phyloP scores from a whole-genome alignment of 2,113 vertebrate species.

The Laticauda laticaudata region DNA sequence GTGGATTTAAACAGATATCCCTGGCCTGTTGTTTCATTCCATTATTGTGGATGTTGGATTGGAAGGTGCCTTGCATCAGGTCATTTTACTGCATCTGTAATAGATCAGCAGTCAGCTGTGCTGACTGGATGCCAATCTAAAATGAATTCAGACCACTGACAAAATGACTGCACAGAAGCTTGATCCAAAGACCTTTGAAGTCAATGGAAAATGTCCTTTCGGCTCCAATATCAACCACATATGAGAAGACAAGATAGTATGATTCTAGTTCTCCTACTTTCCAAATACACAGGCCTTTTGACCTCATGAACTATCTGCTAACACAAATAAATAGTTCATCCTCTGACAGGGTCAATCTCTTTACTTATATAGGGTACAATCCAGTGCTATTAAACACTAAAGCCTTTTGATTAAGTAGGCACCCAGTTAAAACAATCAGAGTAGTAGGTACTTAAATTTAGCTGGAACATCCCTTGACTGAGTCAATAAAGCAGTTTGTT shows the following conservation, averaged over 20 bases:
- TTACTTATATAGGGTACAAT: slow-evolving; percentile 1
- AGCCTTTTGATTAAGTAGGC: background rate
- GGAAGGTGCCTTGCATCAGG: background rate
- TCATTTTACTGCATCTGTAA: slow-evolving; percentile 28
- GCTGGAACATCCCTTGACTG: background rate
- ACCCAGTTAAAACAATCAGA: background rate
- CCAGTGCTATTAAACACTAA: slow-evolving; percentile 15
- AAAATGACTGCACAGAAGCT: slow-evolving; percentile 23
- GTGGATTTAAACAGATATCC: slow-evolving; percentile 1
- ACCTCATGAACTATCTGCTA: slow-evolving; percentile 39
- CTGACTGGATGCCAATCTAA: background rate
- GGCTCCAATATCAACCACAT: slow-evolving; percentile 15
- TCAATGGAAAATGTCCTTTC: slow-evolving; percentile 32
- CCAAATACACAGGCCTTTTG: slow-evolving; percentile 35
- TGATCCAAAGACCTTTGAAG: slow-evolving; percentile 32
- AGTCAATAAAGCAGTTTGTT: background rate
- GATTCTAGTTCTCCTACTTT: slow-evolving; percentile 17
- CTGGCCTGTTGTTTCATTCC: background rate
- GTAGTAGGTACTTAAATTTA: background rate
- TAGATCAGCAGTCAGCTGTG: slow-evolving; percentile 15
- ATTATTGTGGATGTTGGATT: slow-evolving; percentile 19
- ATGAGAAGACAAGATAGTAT: slow-evolving; percentile 24
- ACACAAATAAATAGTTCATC: slow-evolving; percentile 27
- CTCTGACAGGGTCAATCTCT: slow-evolving; percentile 1
- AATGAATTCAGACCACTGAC: slow-evolving; percentile 30